Conservation (phyloP, 1,140 invertebrate species). For the Ips typographus region DNA sequence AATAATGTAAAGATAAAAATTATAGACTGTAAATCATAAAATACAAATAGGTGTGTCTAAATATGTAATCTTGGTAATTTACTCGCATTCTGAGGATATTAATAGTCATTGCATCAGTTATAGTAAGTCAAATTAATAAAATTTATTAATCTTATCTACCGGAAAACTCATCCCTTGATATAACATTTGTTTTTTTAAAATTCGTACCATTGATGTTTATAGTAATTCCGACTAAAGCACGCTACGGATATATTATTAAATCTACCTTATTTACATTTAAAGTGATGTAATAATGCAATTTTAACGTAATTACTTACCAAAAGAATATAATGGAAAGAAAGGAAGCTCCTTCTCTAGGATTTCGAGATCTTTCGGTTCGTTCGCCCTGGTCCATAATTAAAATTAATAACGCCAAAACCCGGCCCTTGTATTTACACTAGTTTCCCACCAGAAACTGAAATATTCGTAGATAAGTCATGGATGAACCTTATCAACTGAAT, state of each 20-base stretch:
- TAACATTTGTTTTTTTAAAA: neutral
- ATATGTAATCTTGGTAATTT: too few species aligned
- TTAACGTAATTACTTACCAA: constrained; percentile 29
- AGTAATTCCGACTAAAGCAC: neutral
- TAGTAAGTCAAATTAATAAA: too few species aligned
- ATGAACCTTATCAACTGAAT: constrained; percentile 16
- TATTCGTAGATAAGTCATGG: constrained; percentile 4
- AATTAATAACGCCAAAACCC: neutral
- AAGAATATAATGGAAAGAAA: constrained; percentile 34
- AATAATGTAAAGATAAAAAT: neutral
- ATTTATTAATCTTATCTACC: too few species aligned
- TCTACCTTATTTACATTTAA: neutral
- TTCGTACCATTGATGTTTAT: neutral
- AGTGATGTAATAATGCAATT: neutral
- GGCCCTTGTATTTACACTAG: neutral
- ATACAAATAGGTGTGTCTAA: too few species aligned
- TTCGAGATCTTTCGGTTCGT: constrained; percentile 9
- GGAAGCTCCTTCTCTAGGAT: constrained; percentile 32
- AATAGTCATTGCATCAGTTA: too few species aligned
- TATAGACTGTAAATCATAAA: neutral
- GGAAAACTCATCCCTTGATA: neutral
- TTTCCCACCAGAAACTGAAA: neutral
- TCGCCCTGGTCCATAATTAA: constrained; percentile 28
- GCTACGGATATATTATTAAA: neutral
- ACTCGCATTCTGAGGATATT: too few species aligned